Base-by-base conservation (phyloP, 1,140 invertebrate species). In the Scylla paramamosain region DNA sequence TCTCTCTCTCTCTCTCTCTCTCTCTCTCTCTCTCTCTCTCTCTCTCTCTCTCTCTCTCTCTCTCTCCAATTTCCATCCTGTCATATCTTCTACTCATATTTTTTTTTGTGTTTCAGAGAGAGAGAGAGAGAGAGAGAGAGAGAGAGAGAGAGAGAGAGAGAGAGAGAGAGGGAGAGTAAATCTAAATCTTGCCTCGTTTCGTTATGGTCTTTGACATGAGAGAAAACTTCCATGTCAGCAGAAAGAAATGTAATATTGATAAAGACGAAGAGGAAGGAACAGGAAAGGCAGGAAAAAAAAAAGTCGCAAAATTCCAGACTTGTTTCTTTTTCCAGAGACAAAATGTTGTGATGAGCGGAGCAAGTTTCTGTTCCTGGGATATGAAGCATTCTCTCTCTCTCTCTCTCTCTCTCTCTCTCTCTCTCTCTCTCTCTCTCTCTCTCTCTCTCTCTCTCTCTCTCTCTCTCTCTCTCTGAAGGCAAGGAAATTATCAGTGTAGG, bases 1-100 rank as follows among this genome's bases (percentile, higher is more conserved):
- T 59, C 52, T 59, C 52, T 32, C 31, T 32, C 83, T 86, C 83
- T 86, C 83, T 86, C 83, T 86, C 83, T 86, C 83, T 32, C 31
- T 32, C 31, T 32, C 31, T 32, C 83, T 59, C 52, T 59, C 52
- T 59, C 52, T 59, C 52, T 59, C 10, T 20, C 16, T 20, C 52
- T 59, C 52, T 59, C 52, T 59, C 52, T 59, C 52, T 59, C 52
- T 59, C 52, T 59, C 52, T 59, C 52, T 59, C 52, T 59, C 52
- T 59, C 52, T 59, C 52, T 20, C 16, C n/a, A 1, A 12, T 20
- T 59, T 59, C 10, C 52, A 59, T 20, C 10, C 52, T 59, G 0
- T 59, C 52, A 20, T 4, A 12, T 59, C 52, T 14, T 59, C 10
- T 59, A 59, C 12, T 20, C 52, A 14, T n/a, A n/a, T n/a, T 20